Percentiles rank a stretch among this genome's conserved stretches.
Conservation (phyloP, 2,888 invertebrate species). For the Parnassius orleans region DNA sequence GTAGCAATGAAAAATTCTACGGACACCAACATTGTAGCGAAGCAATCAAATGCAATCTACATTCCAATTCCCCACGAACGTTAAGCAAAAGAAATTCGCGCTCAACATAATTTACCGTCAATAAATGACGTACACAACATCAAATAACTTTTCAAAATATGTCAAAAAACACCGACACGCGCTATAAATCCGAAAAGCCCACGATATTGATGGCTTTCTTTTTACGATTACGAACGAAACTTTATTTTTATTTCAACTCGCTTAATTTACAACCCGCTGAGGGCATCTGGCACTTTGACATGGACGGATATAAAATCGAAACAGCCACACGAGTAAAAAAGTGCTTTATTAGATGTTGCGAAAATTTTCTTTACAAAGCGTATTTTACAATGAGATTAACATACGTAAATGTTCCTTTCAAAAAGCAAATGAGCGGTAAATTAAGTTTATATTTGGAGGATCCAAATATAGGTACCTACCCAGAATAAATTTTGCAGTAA, state of each 20-base stretch:
- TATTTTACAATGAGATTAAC: background rate
- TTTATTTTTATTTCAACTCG: conserved; percentile 50
- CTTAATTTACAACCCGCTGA: conserved; percentile 53
- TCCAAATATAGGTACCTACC: background rate
- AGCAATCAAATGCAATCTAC: conserved; percentile 48
- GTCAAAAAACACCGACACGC: conserved; percentile 43
- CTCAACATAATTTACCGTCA: conserved; percentile 47
- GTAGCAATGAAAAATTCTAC: conserved; percentile 38
- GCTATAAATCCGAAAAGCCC: conserved; percentile 59
- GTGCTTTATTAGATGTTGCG: conserved; percentile 35
- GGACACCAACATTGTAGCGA: conserved; percentile 42
- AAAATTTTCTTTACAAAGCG: conserved; percentile 28
- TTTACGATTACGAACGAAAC: conserved; percentile 56
- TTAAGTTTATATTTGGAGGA: background rate
- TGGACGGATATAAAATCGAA: conserved; percentile 32
- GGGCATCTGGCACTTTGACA: conserved; percentile 45
- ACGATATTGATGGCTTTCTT: conserved; percentile 64
- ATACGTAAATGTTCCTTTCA: no score
- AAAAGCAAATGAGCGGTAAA: no score
- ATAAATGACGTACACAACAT: conserved; percentile 42
- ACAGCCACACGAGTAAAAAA: conserved; percentile 27
- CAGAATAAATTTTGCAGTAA: no score
- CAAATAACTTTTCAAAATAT: conserved; percentile 47
- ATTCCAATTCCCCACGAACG: conserved; percentile 41
- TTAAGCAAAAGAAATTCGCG: conserved; percentile 40